Evolutionary conservation across 1,140 invertebrate genomes (phyloP).

Genomic region (Eurosta solidaginis): DNA sequence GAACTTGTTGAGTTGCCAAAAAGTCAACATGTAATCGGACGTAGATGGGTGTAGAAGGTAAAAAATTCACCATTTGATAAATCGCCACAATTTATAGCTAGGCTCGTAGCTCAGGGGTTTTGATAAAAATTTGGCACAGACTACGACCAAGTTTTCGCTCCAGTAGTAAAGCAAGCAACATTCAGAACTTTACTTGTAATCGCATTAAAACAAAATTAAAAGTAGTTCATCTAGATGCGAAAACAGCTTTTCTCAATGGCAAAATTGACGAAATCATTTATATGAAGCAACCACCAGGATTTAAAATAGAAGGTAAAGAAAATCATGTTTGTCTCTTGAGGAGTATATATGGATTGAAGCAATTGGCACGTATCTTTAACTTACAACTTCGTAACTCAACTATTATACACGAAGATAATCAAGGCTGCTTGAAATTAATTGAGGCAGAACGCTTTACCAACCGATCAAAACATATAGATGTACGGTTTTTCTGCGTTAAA

Average conservation of each 20-base stretch:
- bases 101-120: conserved; percentile 39
- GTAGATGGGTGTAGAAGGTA: conserved; percentile 38
- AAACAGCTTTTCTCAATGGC: conserved; percentile 59
- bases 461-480: too few species aligned
- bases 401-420: too few species aligned
- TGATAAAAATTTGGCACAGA: conserved; percentile 37
- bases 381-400: too few species aligned
- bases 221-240: conserved; percentile 51
- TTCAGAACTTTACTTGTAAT: conserved; percentile 19
- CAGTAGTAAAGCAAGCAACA: conserved; percentile 43
- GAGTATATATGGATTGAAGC: conserved; percentile 27
- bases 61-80: background rate
- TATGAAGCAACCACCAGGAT: too few species aligned
- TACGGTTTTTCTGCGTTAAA: too few species aligned
- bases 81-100: conserved; percentile 49
- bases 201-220: background rate
- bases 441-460: too few species aligned
- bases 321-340: conserved; percentile 17
- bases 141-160: conserved; percentile 38
- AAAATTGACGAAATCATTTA: conserved; percentile 40
- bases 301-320: conserved; percentile 55
- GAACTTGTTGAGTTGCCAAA: conserved; percentile 28
- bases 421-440: too few species aligned
- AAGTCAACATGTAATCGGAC: conserved; percentile 29
- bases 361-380: conserved; percentile 45